Evolutionary conservation across 2,113 vertebrate species (phyloP).

Genomic region (Cichladusa arquata): DNA sequence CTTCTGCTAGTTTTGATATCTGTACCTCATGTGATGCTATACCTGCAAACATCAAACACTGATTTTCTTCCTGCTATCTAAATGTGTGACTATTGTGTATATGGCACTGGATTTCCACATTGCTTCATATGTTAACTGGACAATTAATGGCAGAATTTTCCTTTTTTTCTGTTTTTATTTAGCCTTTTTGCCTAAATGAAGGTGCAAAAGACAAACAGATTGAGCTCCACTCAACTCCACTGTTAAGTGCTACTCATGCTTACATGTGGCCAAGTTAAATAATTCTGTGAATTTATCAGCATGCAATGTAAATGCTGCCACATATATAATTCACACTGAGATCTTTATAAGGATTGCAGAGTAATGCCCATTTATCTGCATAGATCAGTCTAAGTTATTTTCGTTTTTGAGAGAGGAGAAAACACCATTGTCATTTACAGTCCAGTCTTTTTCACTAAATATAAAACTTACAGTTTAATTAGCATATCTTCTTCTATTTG

Average conservation of each 20-base stretch:
- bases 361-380: not conserved
- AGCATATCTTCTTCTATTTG: not conserved
- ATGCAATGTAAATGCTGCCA: not conserved
- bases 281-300: not conserved
- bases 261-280: not conserved
- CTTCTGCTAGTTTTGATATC: not conserved
- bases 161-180: slow-evolving; percentile 25
- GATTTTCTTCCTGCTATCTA: not conserved
- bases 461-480: not conserved
- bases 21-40: not conserved
- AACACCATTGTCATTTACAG: not conserved
- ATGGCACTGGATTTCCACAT: not conserved
- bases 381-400: not conserved
- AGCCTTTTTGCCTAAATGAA: not conserved
- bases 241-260: not conserved
- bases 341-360: not conserved
- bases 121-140: not conserved
- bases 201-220: not conserved
- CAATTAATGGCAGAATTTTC: not conserved
- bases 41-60: not conserved
- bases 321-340: not conserved
- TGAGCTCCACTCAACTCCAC: not conserved
- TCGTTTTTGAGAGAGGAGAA: not conserved
- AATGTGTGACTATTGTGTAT: not conserved
- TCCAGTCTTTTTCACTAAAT: not conserved